Conservation (phyloP, 1,140 invertebrate species). For the Archivesica marissinica region DNA sequence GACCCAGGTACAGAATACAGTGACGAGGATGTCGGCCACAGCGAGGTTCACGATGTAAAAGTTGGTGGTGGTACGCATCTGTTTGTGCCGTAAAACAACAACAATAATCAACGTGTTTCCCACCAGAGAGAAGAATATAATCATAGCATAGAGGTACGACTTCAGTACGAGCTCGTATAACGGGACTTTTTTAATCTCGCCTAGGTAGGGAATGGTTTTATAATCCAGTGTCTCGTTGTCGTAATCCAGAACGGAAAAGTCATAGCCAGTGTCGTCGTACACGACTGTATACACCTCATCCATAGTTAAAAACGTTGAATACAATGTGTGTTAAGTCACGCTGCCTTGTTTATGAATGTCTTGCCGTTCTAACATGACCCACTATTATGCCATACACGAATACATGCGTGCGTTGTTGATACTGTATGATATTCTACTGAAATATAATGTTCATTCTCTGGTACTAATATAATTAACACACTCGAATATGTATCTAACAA, state of each 20-base stretch:
- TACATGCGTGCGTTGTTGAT: too few relatives aligned
- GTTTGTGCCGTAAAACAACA: constrained; percentile 70
- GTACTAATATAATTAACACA: too few relatives aligned
- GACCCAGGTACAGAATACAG: constrained; percentile 84
- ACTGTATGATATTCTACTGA: too few relatives aligned
- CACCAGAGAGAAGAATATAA: constrained; percentile 71
- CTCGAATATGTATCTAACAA: too few relatives aligned
- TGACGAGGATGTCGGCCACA: constrained; percentile 80
- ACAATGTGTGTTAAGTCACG: too few relatives aligned
- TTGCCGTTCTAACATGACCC: too few relatives aligned
- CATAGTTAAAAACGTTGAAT: too few relatives aligned
- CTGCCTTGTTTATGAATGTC: too few relatives aligned
- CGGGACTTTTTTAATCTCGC: constrained; percentile 32
- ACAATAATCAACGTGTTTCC: constrained; percentile 72
- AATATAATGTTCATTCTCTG: too few relatives aligned
- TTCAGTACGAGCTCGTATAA: constrained; percentile 77
- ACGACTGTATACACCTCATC: neutral
- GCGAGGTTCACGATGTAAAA: constrained; percentile 78
- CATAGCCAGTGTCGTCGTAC: neutral
- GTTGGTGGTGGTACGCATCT: constrained; percentile 76
- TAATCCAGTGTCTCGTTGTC: constrained; percentile 33
- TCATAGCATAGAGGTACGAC: constrained; percentile 74
- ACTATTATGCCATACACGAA: too few relatives aligned
- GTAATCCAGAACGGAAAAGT: neutral
- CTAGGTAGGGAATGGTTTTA: constrained; percentile 43